Evolutionary conservation across 2,888 invertebrate species (phyloP).

Genomic region (Rhagonycha lutea): DNA sequence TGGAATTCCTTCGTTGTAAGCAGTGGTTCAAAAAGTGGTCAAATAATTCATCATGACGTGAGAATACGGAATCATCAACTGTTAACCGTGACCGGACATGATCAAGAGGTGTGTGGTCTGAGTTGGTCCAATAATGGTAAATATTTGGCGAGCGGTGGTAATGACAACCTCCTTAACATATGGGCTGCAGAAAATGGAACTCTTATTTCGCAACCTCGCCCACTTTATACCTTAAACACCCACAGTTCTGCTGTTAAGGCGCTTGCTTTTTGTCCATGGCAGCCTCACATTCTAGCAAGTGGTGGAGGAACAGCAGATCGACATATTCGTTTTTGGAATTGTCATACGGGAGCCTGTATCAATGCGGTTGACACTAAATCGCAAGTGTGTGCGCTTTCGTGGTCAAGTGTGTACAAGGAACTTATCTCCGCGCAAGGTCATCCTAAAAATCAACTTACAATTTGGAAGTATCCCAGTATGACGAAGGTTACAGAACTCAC

Average conservation of each 20-base stretch:
- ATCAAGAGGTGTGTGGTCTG: slow-evolving; percentile 96
- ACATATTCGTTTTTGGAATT: slow-evolving; percentile 81
- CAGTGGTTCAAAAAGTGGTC: slow-evolving; percentile 85
- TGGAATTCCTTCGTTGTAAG: slow-evolving; percentile 90
- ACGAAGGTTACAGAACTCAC: slow-evolving; percentile 81
- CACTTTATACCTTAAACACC: slow-evolving; percentile 55
- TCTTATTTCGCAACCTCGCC: slow-evolving; percentile 42
- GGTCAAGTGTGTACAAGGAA: slow-evolving; percentile 94
- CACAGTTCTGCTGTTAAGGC: slow-evolving; percentile 94
- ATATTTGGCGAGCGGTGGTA: slow-evolving; percentile 96
- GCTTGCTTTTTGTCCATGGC: slow-evolving; percentile 98
- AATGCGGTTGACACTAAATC: slow-evolving; percentile 90
- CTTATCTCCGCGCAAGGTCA: slow-evolving; percentile 95
- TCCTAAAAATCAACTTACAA: slow-evolving; percentile 90
- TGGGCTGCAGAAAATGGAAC: slow-evolving; percentile 70
- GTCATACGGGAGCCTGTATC: slow-evolving; percentile 78
- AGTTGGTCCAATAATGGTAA: slow-evolving; percentile 93
- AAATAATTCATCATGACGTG: slow-evolving; percentile 94
- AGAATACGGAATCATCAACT: slow-evolving; percentile 83
- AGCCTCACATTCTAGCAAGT: slow-evolving; percentile 84
- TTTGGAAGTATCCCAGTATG: slow-evolving; percentile 97
- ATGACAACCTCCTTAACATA: slow-evolving; percentile 93
- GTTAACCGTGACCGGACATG: slow-evolving; percentile 76
- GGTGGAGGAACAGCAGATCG: slow-evolving; percentile 97
- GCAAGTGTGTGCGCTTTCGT: slow-evolving; percentile 90